Percentiles rank a stretch among this genome's conserved stretches.
Evolutionary conservation across 2,888 invertebrate species (phyloP).

Genomic region (Pyrocoelia pectoralis): DNA sequence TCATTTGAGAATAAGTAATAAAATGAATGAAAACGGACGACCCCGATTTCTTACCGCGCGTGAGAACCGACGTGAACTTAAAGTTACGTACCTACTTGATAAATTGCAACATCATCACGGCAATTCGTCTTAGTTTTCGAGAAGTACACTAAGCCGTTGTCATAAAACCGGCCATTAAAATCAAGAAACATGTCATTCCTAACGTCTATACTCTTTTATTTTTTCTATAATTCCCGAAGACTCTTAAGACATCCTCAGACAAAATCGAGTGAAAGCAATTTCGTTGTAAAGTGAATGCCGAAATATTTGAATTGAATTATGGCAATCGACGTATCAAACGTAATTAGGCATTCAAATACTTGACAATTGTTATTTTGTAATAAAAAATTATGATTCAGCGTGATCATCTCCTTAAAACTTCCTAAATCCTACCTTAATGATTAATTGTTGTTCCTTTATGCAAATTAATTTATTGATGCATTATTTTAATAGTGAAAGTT

Average conservation of each 20-base stretch:
- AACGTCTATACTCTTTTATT: too few species aligned
- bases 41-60: slow-evolving; percentile 37
- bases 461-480: background rate
- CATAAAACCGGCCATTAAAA: too few species aligned
- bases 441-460: background rate
- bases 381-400: background rate
- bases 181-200: too few species aligned
- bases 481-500: background rate
- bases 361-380: slow-evolving; percentile 1
- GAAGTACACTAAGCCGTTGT: background rate
- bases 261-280: slow-evolving; percentile 5
- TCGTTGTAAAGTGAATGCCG: background rate
- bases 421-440: background rate
- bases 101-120: slow-evolving; percentile 18
- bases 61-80: slow-evolving; percentile 31
- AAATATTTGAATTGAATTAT: background rate
- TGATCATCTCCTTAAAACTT: too few species aligned
- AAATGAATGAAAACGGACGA: slow-evolving; percentile 40
- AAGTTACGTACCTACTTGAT: slow-evolving; percentile 24
- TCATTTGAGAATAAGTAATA: slow-evolving; percentile 19
- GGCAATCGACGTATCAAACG: background rate
- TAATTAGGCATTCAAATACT: slow-evolving; percentile 1
- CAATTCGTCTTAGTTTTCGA: slow-evolving; percentile 22
- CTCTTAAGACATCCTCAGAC: background rate
- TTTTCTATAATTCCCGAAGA: too few species aligned